Percentiles rank a stretch among this genome's conserved stretches.
Evolutionary conservation across 2,797 vertebrate species (phyloP).

Genomic region (Acanthiza pusilla): DNA sequence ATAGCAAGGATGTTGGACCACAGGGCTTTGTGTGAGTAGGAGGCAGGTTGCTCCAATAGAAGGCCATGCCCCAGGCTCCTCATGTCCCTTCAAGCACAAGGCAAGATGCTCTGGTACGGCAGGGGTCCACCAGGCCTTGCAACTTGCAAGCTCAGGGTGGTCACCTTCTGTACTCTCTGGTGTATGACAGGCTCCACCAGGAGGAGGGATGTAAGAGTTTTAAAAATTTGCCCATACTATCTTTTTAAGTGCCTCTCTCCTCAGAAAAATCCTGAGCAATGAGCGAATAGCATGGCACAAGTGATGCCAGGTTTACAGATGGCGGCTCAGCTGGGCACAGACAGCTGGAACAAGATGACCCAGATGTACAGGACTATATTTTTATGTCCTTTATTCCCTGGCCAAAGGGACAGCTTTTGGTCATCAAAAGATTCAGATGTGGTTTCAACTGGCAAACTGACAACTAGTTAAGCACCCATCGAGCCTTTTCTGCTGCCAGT

Average conservation of each 20-base stretch:
- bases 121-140: fast-evolving
- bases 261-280: neutral
- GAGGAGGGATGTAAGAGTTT: neutral
- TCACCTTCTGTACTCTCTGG: neutral
- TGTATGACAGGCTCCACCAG: neutral
- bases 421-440: neutral
- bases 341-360: neutral
- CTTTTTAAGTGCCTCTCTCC: neutral
- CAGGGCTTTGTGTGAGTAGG: neutral
- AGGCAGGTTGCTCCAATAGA: neutral
- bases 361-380: no score
- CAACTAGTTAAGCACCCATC: neutral
- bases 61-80: neutral
- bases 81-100: neutral
- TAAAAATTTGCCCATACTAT: neutral
- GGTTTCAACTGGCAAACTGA: neutral
- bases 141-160: neutral
- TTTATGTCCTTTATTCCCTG: neutral
- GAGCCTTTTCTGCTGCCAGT: neutral
- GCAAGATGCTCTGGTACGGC: neutral
- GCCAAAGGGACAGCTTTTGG: neutral
- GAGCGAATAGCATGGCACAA: neutral
- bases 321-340: fast-evolving
- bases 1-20: neutral
- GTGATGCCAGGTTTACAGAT: neutral